Evolutionary conservation across 2,113 vertebrate species (phyloP), one percentile per base, ranked within the genome.

Genomic region (Ia io): DNA sequence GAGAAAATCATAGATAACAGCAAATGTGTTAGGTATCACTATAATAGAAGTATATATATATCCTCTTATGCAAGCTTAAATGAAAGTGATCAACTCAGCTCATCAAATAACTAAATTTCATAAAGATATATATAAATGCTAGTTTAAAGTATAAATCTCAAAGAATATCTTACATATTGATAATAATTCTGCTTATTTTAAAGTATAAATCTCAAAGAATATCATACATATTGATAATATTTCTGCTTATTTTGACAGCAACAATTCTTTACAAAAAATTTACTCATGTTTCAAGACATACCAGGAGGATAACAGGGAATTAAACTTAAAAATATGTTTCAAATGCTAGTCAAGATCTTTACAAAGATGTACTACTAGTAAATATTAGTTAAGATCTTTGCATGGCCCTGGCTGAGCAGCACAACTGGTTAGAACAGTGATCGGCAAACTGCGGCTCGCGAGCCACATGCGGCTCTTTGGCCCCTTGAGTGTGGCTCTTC

Each of bases 161-260:
- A 32, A 93, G 47, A 94, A 83, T 37, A 82, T 44, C 71, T 88
- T 89, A n/a, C n/a, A 93, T 44, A 96, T 42, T 76, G n/a, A 71
- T 96, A 97, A 97, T 94, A 97, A 93, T 96, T 82, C 37, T 63
- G 17, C n/a, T 90, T 56, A 74, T 69, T 95, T 95, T 42, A 93
- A 96, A 96, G 70, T 23, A 95, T 32, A 61, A 96, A 90, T 84
- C 88, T 73, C 67, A 91, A 32, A 93, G 47, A 94, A 83, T 37
- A 82, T 44, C 71, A 89, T 89, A n/a, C n/a, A 93, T 44, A 96
- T 42, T 76, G n/a, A 71, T 96, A 97, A 97, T 94, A 97, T 92
- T 96, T 82, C 37, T 63, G 17, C n/a, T 90, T 56, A 74, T 69
- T 95, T 95, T 42, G 30, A 77, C 30, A 92, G 63, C 51, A 65